phyloP scores from a whole-genome alignment of 2,113 vertebrate species.

The Anoplopoma fimbria region DNA sequence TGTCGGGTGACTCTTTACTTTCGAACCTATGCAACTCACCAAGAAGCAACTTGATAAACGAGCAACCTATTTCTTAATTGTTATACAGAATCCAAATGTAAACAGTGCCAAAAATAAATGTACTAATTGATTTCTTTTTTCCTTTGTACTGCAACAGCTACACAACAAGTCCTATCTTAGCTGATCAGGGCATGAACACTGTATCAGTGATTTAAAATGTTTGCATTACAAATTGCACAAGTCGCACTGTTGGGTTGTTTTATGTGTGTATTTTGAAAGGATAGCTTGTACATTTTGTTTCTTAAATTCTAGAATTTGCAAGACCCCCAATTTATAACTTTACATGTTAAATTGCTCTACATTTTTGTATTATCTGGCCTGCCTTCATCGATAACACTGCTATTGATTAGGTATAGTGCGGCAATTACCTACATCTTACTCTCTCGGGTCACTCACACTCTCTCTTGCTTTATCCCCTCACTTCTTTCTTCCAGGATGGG shows the following conservation, averaged over 20 bases:
- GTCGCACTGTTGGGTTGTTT: neutral
- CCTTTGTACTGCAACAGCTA: neutral
- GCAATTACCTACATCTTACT: neutral
- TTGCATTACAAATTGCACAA: neutral
- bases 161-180: neutral
- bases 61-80: neutral
- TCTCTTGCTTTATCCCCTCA: neutral
- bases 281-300: neutral
- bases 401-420: neutral
- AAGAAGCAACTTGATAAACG: neutral
- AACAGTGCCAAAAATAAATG: neutral
- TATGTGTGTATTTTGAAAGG: neutral
- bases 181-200: neutral
- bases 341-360: neutral
- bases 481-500: slow-evolving; percentile 80
- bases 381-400: neutral
- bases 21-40: neutral
- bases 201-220: too few relatives aligned
- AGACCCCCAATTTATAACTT: neutral
- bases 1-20: too few relatives aligned
- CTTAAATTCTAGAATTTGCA: neutral
- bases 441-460: neutral
- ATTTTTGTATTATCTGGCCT: neutral
- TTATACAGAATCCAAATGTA: neutral
- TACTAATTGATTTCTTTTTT: neutral